Base-by-base conservation (phyloP, 2,888 invertebrate species). In the Caenorhabditis sinica region DNA sequence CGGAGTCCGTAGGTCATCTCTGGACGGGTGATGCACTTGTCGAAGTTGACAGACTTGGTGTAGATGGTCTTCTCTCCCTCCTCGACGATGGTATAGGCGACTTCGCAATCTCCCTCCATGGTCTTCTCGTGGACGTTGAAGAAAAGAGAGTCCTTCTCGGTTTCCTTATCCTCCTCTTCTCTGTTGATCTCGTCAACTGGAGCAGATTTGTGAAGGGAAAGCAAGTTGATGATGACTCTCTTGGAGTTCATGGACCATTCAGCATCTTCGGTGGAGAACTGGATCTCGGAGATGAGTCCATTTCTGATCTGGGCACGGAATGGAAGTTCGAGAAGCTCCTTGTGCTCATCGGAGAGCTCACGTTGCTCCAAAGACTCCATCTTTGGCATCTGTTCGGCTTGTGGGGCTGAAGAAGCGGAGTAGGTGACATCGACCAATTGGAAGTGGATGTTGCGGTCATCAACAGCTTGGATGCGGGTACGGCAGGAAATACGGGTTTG, bases 1-100 rank as follows among this genome's bases (percentile, higher is more conserved):
- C 87, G 86, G 61, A 81, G 74, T 65, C 82, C 85, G 71, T 89
- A 87, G 28, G 63, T 30, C 56, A 65, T 49, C 28, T 84, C 85
- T 36, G 93, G 92, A 79, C 92, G 91, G 69, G 90, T 84, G 74
- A 79, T 82, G 91, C 93, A 93, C 81, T 93, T 92, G 80, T 93
- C 92, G 90, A 93, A 93, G 92, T 94, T 93, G 86, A 93, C 90
- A 43, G 93, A 83, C 72, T 89, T 89, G 80, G 86, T 86, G 76
- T 85, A 79, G 49, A 77, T 66, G 61, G 83, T 82, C 25, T 77
- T 58, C 49, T 69, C 79, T 43, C 69, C 36, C 49, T 86, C 86
- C 25, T 82, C 49, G 33, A 85, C 49, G 17, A 86, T 72, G 73
- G 87, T 83, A 85, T 88, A 90, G 53, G 80, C 65, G 40, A 88